Base-by-base conservation (phyloP, 2,113 vertebrate genomes). In the Crypturellus undulatus region DNA sequence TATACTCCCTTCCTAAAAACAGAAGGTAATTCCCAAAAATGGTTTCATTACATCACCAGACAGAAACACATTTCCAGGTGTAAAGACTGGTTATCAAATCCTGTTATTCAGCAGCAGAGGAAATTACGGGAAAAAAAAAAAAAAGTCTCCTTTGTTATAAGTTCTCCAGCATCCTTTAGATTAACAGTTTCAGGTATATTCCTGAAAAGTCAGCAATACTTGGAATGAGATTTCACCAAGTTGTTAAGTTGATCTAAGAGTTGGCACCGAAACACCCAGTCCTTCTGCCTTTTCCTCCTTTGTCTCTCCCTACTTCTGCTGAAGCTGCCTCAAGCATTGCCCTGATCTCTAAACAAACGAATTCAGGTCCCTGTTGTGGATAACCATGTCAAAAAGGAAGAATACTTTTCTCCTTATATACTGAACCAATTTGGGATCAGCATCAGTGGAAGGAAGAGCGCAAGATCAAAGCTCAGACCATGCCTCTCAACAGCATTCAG, bases 361-460 rank as follows among this genome's bases (percentile, higher is more conserved):
- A 38, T 38, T 18, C 69, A 52, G 13, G 32, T 84, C 25, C 11
- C 60, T 69, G 16, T 4, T 25, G 8, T 3, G 12, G 12, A 30
- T 26, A 68, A 30, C 43, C 52, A 76, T 87, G 67, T 21, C 63
- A 51, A 52, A 73, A 38, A 0, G 0, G 17, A 4, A 11, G 12
- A 24, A 49, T 49, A 24, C 11, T 10, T 49, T 49, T 49, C 49
- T 72, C 36, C 64, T 47, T 20, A 18, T 79, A 78, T 47, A 72
- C 12, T 20, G 19, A 92, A 25, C 17, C 47, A 71, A 65, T 75
- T 43, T 7, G 62, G 36, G 63, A 43, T 89, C 65, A 87, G 78
- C 0, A 0, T 5, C 2, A 1, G 26, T 1, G 0, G 60, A 84
- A 92, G 26, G 7, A 80, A 51, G 24, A 81, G 49, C 18, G 40